Conservation (phyloP, 2,113 vertebrate species). For the Gallinago undulata region DNA sequence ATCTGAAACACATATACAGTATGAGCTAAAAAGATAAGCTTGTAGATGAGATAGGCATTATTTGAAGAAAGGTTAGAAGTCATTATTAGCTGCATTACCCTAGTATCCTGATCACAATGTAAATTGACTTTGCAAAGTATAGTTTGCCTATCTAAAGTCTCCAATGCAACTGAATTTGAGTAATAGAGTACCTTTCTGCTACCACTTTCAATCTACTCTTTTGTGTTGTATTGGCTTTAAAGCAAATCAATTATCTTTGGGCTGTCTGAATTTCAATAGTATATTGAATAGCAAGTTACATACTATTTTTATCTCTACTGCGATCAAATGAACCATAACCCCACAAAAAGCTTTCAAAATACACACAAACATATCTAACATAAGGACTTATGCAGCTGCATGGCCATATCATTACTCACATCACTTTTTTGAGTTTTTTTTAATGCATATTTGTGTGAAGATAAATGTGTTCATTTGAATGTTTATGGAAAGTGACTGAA, state of each 20-base stretch:
- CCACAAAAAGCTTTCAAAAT: not conserved
- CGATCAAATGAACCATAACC: not conserved
- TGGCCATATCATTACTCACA: not conserved
- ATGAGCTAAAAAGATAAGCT: not conserved
- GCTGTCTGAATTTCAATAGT: not conserved
- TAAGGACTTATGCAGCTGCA: not conserved
- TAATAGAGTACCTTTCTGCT: not conserved
- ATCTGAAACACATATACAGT: not conserved
- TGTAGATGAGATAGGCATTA: not conserved
- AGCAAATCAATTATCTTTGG: not conserved
- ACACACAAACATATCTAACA: not conserved
- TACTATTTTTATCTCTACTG: not conserved
- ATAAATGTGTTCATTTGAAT: not conserved
- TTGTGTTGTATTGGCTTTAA: not conserved
- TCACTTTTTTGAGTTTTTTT: not conserved
- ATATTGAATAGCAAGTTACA: not conserved
- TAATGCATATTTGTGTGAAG: not conserved
- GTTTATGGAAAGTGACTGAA: conserved; percentile 13
- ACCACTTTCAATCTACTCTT: not conserved
- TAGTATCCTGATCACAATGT: not conserved
- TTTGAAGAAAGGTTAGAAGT: not conserved
- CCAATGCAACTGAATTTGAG: not conserved
- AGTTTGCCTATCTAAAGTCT: not conserved
- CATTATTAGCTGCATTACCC: not conserved
- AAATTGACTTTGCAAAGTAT: not conserved